Base-by-base conservation (phyloP, 2,888 invertebrate genomes). In the Pachymerium ferrugineum region DNA sequence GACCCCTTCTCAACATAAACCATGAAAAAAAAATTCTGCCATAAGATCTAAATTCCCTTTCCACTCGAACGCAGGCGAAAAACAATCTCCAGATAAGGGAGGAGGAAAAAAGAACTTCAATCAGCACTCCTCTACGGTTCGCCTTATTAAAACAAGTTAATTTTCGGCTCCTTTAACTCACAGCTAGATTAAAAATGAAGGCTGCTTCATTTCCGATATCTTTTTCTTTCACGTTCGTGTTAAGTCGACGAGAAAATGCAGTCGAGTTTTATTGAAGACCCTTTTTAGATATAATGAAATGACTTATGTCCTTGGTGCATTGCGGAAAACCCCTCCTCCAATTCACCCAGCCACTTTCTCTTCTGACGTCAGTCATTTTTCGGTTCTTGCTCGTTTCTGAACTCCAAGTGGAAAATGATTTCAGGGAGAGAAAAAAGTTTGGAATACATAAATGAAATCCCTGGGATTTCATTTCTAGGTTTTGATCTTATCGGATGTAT, bases 181-280 rank as follows among this genome's bases (percentile, higher is more conserved):
- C 5, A 3, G 38, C 38, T 38, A n/a, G n/a, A n/a, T 38, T 38
- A 38, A 38, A 38, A 38, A 3, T 12, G 38, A 38, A 38, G 12
- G 38, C n/a, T n/a, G 47, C 6, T 47, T 47, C 47, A 25, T 54
- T 54, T 54, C 54, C 54, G 54, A 54, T 54, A 25, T 54, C 22
- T 25, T 16, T 3, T 38, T 38, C 12, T 38, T 16, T 14, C 6
- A 12, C 54, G 1, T 54, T 54, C 25, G 22, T 54, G 54, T 54
- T 54, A 54, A 54, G 54, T 54, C 54, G 54, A 54, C 54, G 54
- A 54, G 54, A 54, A 54, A 54, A 54, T 54, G 54, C 25, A 54
- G 54, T 25, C 25, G 22, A 25, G 25, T 54, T 54, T 54, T 54
- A 25, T 54, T 25, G 22, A 54, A 25, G 22, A 19, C 19, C 16